Conservation (phyloP, 2,888 invertebrate species). For the Nymphalis urticae region DNA sequence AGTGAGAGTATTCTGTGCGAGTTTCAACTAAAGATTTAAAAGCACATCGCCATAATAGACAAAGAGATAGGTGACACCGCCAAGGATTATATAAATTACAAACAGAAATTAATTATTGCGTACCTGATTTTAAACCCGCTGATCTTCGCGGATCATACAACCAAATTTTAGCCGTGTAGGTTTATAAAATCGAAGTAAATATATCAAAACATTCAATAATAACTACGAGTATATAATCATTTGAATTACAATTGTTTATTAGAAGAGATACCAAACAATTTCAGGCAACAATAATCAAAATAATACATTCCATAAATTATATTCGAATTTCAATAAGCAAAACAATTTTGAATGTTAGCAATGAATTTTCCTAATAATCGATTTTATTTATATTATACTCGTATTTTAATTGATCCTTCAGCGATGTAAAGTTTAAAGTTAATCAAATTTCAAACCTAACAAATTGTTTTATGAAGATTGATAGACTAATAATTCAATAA, state of each 20-base stretch:
- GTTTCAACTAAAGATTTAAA: too few relatives aligned
- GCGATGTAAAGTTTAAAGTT: slow-evolving; percentile 14
- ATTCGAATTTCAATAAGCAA: neutral
- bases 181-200: neutral
- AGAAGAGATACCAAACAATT: neutral
- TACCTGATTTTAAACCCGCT: too few relatives aligned
- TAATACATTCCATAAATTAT: neutral
- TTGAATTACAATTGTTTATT: neutral
- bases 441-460: slow-evolving; percentile 17
- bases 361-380: neutral
- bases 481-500: slow-evolving; percentile 37
- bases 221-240: neutral
- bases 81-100: too few relatives aligned
- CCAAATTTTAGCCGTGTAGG: neutral
- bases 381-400: neutral
- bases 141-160: too few relatives aligned
- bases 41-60: too few relatives aligned
- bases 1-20: too few relatives aligned
- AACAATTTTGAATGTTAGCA: neutral
- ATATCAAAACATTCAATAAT: too few relatives aligned
- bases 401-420: neutral
- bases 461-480: slow-evolving; percentile 31
- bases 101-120: too few relatives aligned
- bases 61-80: too few relatives aligned
- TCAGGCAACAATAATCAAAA: neutral